Percentiles rank a stretch among this genome's conserved stretches.
These are phyloP conservation scores for Acropternis orthonyx DNA, from an alignment of 2,797 vertebrate species.

Conservation along the genomic window DNA sequence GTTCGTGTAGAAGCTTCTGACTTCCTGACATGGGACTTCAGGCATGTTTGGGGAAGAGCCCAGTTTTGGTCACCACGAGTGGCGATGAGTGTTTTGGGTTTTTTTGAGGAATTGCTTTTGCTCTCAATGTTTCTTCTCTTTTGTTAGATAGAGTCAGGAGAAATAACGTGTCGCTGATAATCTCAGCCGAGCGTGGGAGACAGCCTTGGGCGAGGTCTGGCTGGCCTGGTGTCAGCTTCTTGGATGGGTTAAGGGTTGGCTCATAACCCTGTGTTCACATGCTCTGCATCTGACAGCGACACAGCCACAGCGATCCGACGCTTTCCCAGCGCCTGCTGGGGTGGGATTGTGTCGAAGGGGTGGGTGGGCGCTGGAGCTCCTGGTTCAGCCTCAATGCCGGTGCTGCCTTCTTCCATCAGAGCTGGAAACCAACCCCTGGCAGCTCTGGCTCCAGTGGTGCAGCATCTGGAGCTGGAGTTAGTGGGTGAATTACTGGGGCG, in stretches of 20 bases:
- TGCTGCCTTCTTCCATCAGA: background rate
- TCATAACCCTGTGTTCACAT: accelerated
- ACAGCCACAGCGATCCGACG: accelerated
- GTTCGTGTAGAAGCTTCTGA: background rate
- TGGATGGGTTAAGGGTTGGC: background rate
- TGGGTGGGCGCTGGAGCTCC: accelerated
- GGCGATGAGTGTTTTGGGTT: background rate
- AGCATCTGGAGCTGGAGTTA: background rate
- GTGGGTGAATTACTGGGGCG: background rate
- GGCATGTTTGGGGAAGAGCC: background rate
- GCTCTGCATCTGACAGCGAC: accelerated
- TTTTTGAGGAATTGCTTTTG: background rate
- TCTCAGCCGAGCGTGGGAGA: background rate
- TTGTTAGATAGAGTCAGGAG: background rate
- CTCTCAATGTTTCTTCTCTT: background rate
- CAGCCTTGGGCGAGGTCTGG: background rate
- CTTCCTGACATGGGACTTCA: background rate
- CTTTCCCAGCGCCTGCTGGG: accelerated
- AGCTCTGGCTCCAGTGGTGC: background rate
- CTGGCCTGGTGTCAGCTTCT: background rate
- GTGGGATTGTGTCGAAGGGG: accelerated
- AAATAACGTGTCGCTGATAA: background rate
- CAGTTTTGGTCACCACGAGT: background rate
- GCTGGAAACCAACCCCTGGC: background rate
- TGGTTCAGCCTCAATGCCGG: accelerated